Conservation (phyloP, 2,113 vertebrate species). For the Prochilodus magdalenae region DNA sequence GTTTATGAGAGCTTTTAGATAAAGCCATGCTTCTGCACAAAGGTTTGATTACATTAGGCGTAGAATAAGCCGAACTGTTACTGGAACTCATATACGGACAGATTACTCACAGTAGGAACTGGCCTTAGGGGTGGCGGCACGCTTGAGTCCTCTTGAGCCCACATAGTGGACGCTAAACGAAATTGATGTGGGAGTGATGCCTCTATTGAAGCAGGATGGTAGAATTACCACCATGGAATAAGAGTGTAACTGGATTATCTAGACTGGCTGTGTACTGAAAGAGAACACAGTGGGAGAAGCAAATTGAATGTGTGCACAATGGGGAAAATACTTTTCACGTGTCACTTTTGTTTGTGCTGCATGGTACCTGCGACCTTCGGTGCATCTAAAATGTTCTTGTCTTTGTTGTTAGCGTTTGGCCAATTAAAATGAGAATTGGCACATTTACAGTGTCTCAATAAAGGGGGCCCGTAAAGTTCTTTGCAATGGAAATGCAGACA, state of each 20-base stretch:
- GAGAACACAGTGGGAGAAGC: slow-evolving; percentile 13
- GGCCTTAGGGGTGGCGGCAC: slow-evolving; percentile 16
- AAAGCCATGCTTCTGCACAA: neutral
- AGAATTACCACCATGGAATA: slow-evolving; percentile 49
- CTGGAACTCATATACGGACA: neutral
- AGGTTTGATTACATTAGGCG: neutral
- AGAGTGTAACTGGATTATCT: slow-evolving; percentile 39
- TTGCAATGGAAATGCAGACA: no score
- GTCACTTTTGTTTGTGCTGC: neutral
- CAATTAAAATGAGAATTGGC: no score
- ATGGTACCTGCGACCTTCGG: neutral
- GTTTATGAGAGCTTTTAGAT: neutral
- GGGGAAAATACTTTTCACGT: neutral
- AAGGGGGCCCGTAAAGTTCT: no score
- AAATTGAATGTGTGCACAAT: slow-evolving; percentile 14
- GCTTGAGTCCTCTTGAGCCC: slow-evolving; percentile 15
- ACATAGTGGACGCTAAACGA: slow-evolving; percentile 44
- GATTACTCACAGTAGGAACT: neutral
- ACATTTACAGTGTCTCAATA: no score
- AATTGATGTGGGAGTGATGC: slow-evolving; percentile 50
- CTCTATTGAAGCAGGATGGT: slow-evolving; percentile 32
- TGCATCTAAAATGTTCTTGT: neutral
- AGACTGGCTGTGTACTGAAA: slow-evolving; percentile 25
- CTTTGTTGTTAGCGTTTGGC: neutral
- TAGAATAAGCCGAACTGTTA: neutral